These are phyloP conservation scores for Sebastes baramenuke DNA, from an alignment of 2,797 vertebrate genomes.

Conservation along the genomic window DNA sequence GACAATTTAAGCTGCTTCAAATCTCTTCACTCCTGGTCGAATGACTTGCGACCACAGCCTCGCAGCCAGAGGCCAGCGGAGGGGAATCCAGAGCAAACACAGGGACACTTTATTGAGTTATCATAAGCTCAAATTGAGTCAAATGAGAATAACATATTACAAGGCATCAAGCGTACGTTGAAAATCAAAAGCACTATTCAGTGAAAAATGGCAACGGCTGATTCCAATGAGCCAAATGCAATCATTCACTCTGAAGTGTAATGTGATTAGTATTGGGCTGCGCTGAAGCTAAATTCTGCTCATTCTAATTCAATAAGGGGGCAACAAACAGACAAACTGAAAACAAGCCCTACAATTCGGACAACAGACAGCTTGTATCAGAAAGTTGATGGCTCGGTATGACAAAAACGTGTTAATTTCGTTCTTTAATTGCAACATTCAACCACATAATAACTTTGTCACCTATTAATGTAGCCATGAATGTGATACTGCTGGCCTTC, in stretches of 20 bases:
- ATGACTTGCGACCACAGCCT: slow-evolving; percentile 32
- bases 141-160: slow-evolving; percentile 30
- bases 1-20: slow-evolving; percentile 65
- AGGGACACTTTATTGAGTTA: slow-evolving; percentile 44
- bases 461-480: slow-evolving; percentile 2
- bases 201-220: slow-evolving; percentile 38
- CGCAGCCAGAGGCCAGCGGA: slow-evolving; percentile 18
- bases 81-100: slow-evolving; percentile 36
- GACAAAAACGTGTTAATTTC: slow-evolving; percentile 13
- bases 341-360: slow-evolving; percentile 25
- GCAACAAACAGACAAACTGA: slow-evolving; percentile 18
- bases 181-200: slow-evolving; percentile 43
- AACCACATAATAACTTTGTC: not conserved
- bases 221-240: slow-evolving; percentile 71
- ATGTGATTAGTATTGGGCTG: slow-evolving; percentile 53
- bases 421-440: slow-evolving; percentile 20
- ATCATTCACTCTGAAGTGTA: slow-evolving; percentile 58
- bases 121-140: slow-evolving; percentile 12
- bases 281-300: slow-evolving; percentile 36
- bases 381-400: not conserved
- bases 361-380: slow-evolving; percentile 8
- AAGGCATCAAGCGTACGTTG: slow-evolving; percentile 7
- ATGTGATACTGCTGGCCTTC: not conserved
- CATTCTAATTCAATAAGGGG: slow-evolving; percentile 51
- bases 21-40: slow-evolving; percentile 43